Conservation (phyloP, 2,797 vertebrate genomes). For the Alosa sapidissima region DNA sequence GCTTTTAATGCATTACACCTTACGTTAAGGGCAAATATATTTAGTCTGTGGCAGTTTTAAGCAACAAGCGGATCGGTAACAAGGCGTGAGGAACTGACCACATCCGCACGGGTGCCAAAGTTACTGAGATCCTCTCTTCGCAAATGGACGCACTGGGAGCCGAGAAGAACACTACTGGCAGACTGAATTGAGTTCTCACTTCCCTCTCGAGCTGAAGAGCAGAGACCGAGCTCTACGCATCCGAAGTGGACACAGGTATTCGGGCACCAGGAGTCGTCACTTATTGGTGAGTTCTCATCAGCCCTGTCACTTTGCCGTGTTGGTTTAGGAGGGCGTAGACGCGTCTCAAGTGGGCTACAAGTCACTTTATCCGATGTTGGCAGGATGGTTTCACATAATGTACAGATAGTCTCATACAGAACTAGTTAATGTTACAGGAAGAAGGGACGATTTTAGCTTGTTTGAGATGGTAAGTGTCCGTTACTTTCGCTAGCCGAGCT, state of each 20-base stretch:
- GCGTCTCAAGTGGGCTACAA: not conserved
- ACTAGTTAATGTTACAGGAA: not conserved
- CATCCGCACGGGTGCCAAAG: constrained; percentile 12
- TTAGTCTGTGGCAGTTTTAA: not conserved
- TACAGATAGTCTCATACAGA: not conserved
- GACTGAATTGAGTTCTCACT: not conserved
- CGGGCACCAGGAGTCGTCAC: not conserved
- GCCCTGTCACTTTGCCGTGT: not conserved
- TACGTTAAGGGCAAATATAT: not conserved
- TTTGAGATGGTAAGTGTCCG: not conserved
- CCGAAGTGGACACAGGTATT: constrained; percentile 13
- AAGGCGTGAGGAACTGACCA: constrained; percentile 24
- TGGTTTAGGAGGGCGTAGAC: constrained; percentile 18
- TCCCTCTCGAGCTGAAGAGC: not conserved
- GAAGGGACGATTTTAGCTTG: not conserved
- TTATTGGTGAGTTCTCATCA: not conserved
- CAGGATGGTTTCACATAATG: not conserved
- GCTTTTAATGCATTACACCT: not conserved
- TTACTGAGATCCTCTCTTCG: not conserved
- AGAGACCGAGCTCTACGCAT: not conserved
- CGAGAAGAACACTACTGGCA: not conserved
- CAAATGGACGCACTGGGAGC: not conserved
- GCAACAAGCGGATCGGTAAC: not conserved
- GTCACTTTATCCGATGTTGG: not conserved
- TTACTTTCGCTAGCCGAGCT: not conserved